Conservation (phyloP, 2,113 vertebrate species). For the Dissostichus mawsoni region DNA sequence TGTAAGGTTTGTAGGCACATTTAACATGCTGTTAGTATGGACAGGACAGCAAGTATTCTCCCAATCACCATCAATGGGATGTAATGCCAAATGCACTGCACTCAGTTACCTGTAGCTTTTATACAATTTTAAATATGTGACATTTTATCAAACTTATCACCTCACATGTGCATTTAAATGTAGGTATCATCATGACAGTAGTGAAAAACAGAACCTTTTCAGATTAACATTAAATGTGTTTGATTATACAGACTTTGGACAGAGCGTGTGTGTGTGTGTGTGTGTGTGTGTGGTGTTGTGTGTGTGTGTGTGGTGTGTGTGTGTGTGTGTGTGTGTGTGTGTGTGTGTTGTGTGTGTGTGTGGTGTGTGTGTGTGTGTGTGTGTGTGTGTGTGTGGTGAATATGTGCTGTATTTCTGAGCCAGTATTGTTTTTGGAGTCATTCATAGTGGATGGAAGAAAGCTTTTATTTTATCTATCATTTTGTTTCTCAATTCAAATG, state of each 20-base stretch:
- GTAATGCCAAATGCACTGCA: background rate
- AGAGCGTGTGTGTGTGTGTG: too few species aligned
- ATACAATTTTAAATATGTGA: background rate
- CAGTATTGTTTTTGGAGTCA: slow-evolving; percentile 1
- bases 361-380: too few species aligned
- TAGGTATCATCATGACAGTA: background rate
- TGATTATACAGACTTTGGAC: too few species aligned
- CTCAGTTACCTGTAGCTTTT: background rate
- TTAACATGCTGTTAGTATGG: background rate
- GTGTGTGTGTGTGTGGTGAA: background rate
- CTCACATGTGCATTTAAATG: background rate
- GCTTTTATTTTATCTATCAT: slow-evolving; percentile 15
- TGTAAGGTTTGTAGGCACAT: background rate
- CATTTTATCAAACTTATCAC: background rate
- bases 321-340: too few species aligned
- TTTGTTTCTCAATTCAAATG: slow-evolving; percentile 1
- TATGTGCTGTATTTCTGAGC: background rate
- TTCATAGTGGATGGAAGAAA: slow-evolving; percentile 4
- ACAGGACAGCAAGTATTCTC: background rate
- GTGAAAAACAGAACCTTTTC: too few species aligned
- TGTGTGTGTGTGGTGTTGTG: too few species aligned
- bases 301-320: too few species aligned
- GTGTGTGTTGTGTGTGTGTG: too few species aligned
- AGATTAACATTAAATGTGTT: too few species aligned
- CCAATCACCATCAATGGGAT: too few species aligned